Evolutionary conservation across 2,113 vertebrate species (phyloP).

Genomic region (Plestiodon gilberti): DNA sequence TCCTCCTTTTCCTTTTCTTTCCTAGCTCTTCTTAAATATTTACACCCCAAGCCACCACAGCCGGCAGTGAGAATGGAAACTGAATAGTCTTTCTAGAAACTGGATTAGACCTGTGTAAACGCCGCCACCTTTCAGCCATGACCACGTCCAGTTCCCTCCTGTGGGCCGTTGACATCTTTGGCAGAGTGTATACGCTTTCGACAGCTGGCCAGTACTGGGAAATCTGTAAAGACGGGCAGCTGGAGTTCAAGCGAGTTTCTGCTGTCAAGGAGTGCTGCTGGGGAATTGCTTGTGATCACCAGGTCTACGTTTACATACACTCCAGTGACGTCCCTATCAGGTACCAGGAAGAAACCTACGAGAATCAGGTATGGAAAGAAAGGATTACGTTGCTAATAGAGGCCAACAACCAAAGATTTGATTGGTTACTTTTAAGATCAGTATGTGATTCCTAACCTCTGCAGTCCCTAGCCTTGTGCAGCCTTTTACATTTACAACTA

Average conservation of each 20-base stretch:
- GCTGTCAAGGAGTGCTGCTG: slow-evolving; percentile 90
- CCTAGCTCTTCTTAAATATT: too few relatives aligned
- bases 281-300: slow-evolving; percentile 93
- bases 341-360: slow-evolving; percentile 91
- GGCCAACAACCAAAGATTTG: background rate
- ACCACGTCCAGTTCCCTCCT: slow-evolving; percentile 86
- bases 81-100: background rate
- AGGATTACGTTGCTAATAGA: rapidly evolving
- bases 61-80: background rate
- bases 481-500: too few relatives aligned
- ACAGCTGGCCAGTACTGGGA: slow-evolving; percentile 93
- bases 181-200: slow-evolving; percentile 90
- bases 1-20: too few relatives aligned
- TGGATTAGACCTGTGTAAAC: background rate
- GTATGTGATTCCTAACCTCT: background rate
- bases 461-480: too few relatives aligned
- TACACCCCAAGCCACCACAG: background rate
- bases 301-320: slow-evolving; percentile 88
- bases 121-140: slow-evolving; percentile 53
- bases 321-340: slow-evolving; percentile 90
- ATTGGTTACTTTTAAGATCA: background rate
- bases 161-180: slow-evolving; percentile 94
- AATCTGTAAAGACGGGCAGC: slow-evolving; percentile 83
- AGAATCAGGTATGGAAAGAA: slow-evolving; percentile 87
- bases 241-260: slow-evolving; percentile 92